phyloP scores from a whole-genome alignment of 1,140 invertebrate genomes.

The Hylyphantes graminicola region DNA sequence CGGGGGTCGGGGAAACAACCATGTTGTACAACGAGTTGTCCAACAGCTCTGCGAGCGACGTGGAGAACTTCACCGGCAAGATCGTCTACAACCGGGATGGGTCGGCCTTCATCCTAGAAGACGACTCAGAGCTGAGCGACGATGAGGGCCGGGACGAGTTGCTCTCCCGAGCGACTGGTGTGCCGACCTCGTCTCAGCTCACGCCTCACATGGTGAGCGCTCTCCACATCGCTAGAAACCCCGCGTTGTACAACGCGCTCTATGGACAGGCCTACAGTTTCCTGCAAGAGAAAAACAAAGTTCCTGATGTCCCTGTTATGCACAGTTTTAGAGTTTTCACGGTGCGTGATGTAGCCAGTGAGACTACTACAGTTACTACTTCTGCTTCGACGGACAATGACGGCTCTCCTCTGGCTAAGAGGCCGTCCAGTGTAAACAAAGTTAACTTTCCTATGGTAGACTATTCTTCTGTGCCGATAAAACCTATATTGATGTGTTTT shows the following conservation, averaged over 20 bases:
- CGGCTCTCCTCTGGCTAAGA: conserved; percentile 42
- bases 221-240: conserved; percentile 85
- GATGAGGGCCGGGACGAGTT: conserved; percentile 70
- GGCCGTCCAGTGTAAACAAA: conserved; percentile 42
- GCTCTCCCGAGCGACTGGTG: conserved; percentile 75
- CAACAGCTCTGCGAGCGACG: conserved; percentile 73
- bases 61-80: conserved; percentile 94
- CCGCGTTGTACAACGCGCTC: conserved; percentile 74
- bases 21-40: conserved; percentile 48
- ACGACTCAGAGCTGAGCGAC: conserved; percentile 81
- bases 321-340: conserved; percentile 94
- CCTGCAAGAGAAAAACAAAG: conserved; percentile 72
- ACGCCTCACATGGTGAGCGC: conserved; percentile 82
- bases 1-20: conserved; percentile 42
- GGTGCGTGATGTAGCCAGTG: conserved; percentile 68
- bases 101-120: conserved; percentile 95
- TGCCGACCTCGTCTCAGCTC: conserved; percentile 63
- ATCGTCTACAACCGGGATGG: conserved; percentile 98
- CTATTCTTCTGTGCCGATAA: conserved; percentile 80
- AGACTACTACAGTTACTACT: conserved; percentile 29
- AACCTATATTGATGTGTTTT: conserved; percentile 99
- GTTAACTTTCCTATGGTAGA: conserved; percentile 60
- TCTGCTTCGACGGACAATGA: conserved; percentile 49
- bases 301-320: conserved; percentile 87
- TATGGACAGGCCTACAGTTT: conserved; percentile 71